Percentiles rank a stretch among this genome's conserved stretches.
These are phyloP conservation scores for Trogon surrucura DNA, from an alignment of 2,113 vertebrate species.

Conservation along the genomic window DNA sequence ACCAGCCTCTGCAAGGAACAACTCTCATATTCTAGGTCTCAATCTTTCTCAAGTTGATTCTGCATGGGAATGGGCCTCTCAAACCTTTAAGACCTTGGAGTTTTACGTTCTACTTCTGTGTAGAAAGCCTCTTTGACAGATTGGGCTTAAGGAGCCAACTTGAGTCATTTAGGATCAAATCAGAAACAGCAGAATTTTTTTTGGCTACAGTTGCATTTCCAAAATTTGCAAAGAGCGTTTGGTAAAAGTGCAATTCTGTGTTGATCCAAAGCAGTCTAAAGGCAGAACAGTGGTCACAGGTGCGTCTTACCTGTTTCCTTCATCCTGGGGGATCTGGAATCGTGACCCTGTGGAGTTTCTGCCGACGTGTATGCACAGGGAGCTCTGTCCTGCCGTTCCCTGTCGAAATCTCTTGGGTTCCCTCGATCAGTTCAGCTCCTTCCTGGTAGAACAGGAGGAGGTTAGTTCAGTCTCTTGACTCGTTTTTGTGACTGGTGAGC, in stretches of 20 bases:
- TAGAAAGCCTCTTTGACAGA: constrained; percentile 73
- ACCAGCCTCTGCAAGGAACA: constrained; percentile 67
- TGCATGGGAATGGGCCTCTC: constrained; percentile 63
- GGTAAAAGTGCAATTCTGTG: not conserved
- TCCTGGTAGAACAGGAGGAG: not conserved
- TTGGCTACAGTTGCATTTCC: not conserved
- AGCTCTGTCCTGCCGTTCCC: not conserved
- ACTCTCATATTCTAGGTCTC: constrained; percentile 69
- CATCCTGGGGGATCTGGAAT: not conserved
- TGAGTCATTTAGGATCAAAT: not conserved
- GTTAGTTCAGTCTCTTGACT: not conserved
- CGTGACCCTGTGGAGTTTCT: not conserved
- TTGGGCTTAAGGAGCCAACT: not conserved
- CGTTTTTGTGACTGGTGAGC: not conserved
- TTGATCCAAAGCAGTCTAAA: not conserved
- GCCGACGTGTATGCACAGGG: not conserved
- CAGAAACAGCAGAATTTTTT: not conserved
- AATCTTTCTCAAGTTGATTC: constrained; percentile 31
- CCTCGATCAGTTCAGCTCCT: not conserved
- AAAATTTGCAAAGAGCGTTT: not conserved
- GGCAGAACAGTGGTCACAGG: not conserved
- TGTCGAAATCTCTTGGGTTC: not conserved
- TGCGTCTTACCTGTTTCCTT: fast-evolving
- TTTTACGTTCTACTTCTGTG: constrained; percentile 50
- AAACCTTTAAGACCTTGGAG: constrained; percentile 29